Conservation (phyloP, 1,140 invertebrate species). For the Trigoniulus corallinus region DNA sequence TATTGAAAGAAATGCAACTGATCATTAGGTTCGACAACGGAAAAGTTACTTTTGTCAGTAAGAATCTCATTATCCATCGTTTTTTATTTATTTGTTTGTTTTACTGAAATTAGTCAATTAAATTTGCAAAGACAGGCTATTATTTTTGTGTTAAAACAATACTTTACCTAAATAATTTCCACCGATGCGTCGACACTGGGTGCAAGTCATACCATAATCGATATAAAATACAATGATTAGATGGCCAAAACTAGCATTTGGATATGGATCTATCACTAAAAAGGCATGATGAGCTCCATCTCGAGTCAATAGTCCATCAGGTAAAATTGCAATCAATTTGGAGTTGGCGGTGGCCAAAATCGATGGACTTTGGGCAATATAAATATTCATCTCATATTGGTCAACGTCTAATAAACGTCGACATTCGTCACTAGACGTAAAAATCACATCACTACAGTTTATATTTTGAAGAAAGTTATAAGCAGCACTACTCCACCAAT, state of each 20-base stretch:
- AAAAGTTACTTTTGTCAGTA: no score
- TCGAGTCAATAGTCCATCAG: conserved; percentile 24
- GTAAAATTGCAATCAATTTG: conserved; percentile 22
- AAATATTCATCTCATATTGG: background rate
- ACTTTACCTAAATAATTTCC: background rate
- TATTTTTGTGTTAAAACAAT: no score
- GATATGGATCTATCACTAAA: conserved; percentile 33
- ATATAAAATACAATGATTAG: conserved; percentile 29
- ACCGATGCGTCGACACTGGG: background rate
- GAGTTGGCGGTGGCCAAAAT: background rate
- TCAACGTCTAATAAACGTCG: background rate
- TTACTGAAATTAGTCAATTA: no score
- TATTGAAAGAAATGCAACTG: no score
- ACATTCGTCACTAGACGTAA: background rate
- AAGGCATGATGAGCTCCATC: conserved; percentile 26
- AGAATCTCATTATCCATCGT: no score
- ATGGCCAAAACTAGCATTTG: conserved; percentile 32
- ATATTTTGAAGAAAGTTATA: background rate
- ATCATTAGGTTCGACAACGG: no score
- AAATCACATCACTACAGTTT: background rate
- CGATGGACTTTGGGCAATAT: background rate
- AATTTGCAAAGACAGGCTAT: no score
- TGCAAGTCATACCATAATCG: background rate
- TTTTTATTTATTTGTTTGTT: no score
- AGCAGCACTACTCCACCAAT: background rate